Evolutionary conservation across 2,113 vertebrate species (phyloP), one percentile per base, ranked within the genome.

Genomic region (Echinops telfairi): DNA sequence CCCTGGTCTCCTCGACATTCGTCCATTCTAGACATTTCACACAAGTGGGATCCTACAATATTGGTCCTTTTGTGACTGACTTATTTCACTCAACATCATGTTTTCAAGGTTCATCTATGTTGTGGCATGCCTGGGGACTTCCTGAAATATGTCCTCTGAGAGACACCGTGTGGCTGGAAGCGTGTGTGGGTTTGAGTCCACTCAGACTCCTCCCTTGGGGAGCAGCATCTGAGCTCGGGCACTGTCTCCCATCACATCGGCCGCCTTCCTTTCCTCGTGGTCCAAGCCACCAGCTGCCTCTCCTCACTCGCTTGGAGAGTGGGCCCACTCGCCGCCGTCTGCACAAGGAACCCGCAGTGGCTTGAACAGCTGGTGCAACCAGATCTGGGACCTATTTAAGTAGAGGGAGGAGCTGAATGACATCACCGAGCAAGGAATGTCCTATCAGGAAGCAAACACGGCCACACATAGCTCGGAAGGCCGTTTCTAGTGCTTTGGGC

Each of bases 341-440:
- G 77, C 36, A 81, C 70, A 15, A 66, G 77, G 77, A 36, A 95
- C 73, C 77, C 77, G 62, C 75, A 68, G 90, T 80, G 78, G 38
- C 93, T 92, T 75, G 95, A 90, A 77, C 77, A 93, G 94, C 97
- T 96, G 93, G 95, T 92, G 77, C 71, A 92, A 96, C 95, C 91
- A 95, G 94, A 94, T 93, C 84, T 38, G 36, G 92, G 53, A 62
- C 84, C 90, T 90, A n/a, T 31, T 83, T 94, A 85, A 82, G 58
- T n/a, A 83, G 84, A 93, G 68, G 93, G 95, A 94, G 95, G 91
- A 79, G 78, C 10, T 27, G 17, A 77, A 47, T 89, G 81, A 91
- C 83, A 36, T 68, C 6, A 3, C 57, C 43, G 88, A 14, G 36
- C 83, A 81, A 8, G 62, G 40, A 86, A 15, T 90, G 58, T 83